Conservation (phyloP, 2,888 invertebrate species). For the Lampropteryx suffumata region DNA sequence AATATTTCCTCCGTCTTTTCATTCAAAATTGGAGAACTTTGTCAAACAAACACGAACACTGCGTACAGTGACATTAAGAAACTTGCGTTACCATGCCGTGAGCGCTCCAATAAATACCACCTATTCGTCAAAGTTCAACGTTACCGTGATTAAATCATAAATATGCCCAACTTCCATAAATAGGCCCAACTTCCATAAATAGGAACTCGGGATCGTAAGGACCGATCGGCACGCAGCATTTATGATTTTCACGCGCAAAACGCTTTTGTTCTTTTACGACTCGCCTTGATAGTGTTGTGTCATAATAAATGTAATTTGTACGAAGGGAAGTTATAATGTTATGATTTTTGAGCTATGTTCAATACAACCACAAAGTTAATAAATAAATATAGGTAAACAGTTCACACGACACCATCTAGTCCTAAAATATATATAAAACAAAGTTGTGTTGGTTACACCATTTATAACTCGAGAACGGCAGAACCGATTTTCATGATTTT, state of each 20-base stretch:
- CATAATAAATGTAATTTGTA: slow-evolving; percentile 26
- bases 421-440: no score
- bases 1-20: no score
- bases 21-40: not conserved
- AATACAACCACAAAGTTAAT: no score
- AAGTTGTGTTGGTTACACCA: no score
- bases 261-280: slow-evolving; percentile 37
- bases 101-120: slow-evolving; percentile 64
- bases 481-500: no score
- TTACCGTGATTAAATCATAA: slow-evolving; percentile 74
- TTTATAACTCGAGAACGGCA: no score
- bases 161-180: slow-evolving; percentile 44
- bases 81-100: slow-evolving; percentile 57
- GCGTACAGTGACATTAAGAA: slow-evolving; percentile 1
- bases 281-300: slow-evolving; percentile 32
- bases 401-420: no score
- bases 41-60: not conserved
- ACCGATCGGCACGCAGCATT: slow-evolving; percentile 60
- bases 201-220: slow-evolving; percentile 38
- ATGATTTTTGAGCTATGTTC: not conserved
- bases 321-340: slow-evolving; percentile 2
- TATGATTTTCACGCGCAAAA: slow-evolving; percentile 36
- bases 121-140: slow-evolving; percentile 77
- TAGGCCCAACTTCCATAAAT: slow-evolving; percentile 24
- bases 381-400: no score